phyloP scores from a whole-genome alignment of 2,113 vertebrate genomes.

The Deroptyus accipitrinus region DNA sequence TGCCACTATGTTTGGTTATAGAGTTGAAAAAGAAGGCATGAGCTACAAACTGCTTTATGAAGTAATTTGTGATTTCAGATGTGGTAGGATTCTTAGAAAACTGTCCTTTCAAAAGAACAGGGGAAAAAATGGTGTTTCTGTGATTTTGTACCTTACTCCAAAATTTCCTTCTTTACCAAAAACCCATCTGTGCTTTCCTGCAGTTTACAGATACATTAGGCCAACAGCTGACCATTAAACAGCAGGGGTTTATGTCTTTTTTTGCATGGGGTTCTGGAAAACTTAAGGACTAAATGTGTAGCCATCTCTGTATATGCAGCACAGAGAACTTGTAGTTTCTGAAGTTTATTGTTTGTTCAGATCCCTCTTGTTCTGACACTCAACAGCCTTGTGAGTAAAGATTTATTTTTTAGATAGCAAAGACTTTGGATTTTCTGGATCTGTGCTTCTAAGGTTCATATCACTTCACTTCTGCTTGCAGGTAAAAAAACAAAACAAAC shows the following conservation, averaged over 20 bases:
- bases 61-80: neutral
- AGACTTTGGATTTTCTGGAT: neutral
- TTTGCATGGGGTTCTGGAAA: neutral
- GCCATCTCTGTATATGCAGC: neutral
- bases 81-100: neutral
- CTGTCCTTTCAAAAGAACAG: neutral
- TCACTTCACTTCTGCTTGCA: neutral
- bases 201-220: neutral
- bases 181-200: neutral
- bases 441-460: neutral
- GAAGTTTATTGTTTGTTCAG: neutral
- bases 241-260: neutral
- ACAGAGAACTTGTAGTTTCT: neutral
- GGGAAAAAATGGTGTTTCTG: neutral
- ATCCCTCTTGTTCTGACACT: neutral
- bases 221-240: neutral
- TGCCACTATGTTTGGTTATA: neutral
- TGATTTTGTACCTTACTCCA: neutral
- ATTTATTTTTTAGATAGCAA: neutral
- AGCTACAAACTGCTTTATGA: neutral
- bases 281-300: neutral
- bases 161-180: neutral
- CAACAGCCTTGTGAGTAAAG: neutral
- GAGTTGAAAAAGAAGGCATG: neutral
- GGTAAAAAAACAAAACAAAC: neutral